A percentile compares a stretch with the other conserved stretches of the same genome.
Evolutionary conservation across 2,888 invertebrate genomes (phyloP).

Genomic region (Meteorus cinctellus): DNA sequence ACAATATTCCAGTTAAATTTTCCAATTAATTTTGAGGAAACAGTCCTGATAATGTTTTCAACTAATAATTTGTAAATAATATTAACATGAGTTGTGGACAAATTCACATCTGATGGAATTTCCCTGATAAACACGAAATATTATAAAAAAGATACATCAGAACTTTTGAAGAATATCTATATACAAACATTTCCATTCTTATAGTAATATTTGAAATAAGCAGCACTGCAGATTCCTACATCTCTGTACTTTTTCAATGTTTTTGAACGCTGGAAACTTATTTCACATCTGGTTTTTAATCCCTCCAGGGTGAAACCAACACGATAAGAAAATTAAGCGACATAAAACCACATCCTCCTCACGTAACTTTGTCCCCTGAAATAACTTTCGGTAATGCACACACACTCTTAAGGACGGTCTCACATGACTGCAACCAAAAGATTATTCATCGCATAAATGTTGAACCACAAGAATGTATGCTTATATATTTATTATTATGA

Average conservation of each 20-base stretch:
- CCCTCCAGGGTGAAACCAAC: conserved; percentile 30
- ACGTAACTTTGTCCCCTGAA: conserved; percentile 31
- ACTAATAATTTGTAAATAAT: too few species aligned
- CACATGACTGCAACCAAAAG: conserved; percentile 21
- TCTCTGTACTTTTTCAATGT: conserved; percentile 14
- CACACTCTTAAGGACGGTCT: neutral
- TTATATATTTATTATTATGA: conserved; percentile 14
- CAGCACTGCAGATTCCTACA: conserved; percentile 17
- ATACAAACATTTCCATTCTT: neutral
- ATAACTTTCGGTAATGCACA: conserved; percentile 15
- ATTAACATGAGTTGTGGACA: too few species aligned
- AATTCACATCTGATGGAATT: too few species aligned
- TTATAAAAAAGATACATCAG: too few species aligned
- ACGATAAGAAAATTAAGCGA: conserved; percentile 47
- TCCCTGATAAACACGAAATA: too few species aligned
- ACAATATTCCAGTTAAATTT: too few species aligned
- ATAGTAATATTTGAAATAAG: neutral
- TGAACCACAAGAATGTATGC: conserved; percentile 14
- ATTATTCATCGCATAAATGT: conserved; percentile 46
- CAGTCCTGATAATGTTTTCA: too few species aligned
- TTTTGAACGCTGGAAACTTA: conserved; percentile 33
- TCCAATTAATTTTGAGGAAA: too few species aligned
- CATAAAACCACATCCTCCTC: conserved; percentile 37
- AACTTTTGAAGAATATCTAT: neutral
- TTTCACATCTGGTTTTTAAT: conserved; percentile 41